phyloP scores from a whole-genome alignment of 2,888 invertebrate species.

The Apamea crenata region DNA sequence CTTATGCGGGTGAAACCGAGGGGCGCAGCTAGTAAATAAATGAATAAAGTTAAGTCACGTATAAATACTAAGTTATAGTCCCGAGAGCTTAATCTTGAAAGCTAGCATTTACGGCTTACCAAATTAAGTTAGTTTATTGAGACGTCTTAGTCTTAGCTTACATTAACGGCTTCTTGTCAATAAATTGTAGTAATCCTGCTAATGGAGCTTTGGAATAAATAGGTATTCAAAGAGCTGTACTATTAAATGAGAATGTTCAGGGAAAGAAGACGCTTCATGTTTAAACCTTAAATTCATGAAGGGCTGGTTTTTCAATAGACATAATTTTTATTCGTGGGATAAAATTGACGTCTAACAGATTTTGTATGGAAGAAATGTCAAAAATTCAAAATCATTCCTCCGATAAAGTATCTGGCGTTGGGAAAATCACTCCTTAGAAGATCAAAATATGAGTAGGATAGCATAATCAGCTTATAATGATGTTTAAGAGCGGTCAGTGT shows the following conservation, averaged over 20 bases:
- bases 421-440: too few relatives aligned
- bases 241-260: background rate
- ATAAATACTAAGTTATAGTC: background rate
- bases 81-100: slow-evolving; percentile 10
- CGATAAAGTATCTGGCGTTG: too few relatives aligned
- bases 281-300: background rate
- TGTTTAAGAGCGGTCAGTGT: too few relatives aligned
- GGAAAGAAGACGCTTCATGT: background rate
- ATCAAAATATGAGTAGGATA: too few relatives aligned
- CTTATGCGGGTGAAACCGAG: too few relatives aligned
- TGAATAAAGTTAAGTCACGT: background rate
- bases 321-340: too few relatives aligned
- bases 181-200: slow-evolving; percentile 41
- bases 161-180: slow-evolving; percentile 39
- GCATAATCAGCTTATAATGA: too few relatives aligned
- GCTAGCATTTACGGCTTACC: slow-evolving; percentile 1
- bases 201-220: slow-evolving; percentile 31
- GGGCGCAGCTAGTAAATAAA: too few relatives aligned
- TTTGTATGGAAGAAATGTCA: too few relatives aligned
- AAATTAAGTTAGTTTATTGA: slow-evolving; percentile 33
- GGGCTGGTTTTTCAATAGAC: too few relatives aligned
- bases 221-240: background rate
- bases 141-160: slow-evolving; percentile 17
- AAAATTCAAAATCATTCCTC: too few relatives aligned
- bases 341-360: too few relatives aligned